These are phyloP conservation scores for Scomber japonicus DNA, from an alignment of 2,113 vertebrate species.

Conservation along the genomic window DNA sequence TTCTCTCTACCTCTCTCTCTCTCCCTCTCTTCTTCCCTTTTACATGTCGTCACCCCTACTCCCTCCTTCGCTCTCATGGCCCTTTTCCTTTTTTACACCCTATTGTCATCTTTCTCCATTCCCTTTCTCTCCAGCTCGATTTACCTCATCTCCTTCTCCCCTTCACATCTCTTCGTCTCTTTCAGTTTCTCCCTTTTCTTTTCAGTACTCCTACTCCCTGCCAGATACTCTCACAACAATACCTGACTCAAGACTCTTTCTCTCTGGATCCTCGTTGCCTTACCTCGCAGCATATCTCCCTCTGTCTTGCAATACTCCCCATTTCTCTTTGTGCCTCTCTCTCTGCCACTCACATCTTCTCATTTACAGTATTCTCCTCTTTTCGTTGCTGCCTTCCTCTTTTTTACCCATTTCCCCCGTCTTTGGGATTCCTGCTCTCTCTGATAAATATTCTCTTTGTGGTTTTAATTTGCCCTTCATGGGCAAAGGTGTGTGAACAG, in stretches of 20 bases:
- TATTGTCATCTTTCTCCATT: constrained; percentile 48
- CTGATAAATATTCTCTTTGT: not conserved
- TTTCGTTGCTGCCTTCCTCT: constrained; percentile 19
- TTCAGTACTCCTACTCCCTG: not conserved
- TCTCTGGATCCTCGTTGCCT: not conserved
- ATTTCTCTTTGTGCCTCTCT: not conserved
- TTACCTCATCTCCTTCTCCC: constrained; percentile 15
- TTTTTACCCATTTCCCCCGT: not conserved
- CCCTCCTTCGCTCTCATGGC: not conserved
- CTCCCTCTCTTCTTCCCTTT: constrained; percentile 31
- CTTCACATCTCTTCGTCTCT: constrained; percentile 23
- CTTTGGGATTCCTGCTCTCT: constrained; percentile 19
- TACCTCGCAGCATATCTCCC: not conserved
- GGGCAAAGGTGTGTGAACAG: not conserved
- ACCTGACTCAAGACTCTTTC: constrained; percentile 11
- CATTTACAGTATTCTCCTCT: not conserved
- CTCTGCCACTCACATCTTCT: constrained; percentile 8
- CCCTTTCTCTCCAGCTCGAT: not conserved
- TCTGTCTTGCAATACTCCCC: not conserved
- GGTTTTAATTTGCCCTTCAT: constrained; percentile 9
- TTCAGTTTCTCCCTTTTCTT: constrained; percentile 2
- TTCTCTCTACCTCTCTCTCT: constrained; percentile 28
- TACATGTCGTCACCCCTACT: constrained; percentile 38
- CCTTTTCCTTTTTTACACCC: constrained; percentile 28
- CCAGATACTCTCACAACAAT: constrained; percentile 5